phyloP scores from a whole-genome alignment of 2,113 vertebrate species.

The Indri indri region DNA sequence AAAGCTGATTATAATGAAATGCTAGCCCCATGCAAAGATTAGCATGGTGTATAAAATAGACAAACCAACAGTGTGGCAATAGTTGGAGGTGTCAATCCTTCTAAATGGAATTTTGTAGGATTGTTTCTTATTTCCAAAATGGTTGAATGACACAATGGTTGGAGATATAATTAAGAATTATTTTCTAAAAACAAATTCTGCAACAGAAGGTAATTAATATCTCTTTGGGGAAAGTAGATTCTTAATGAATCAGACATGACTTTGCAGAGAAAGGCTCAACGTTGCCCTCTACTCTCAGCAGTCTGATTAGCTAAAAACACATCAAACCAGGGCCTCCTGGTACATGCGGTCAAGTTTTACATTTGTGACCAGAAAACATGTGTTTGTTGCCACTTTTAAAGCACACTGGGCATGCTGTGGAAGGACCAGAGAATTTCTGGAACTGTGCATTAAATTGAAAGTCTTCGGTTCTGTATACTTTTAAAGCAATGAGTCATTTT shows the following conservation, averaged over 20 bases:
- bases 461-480: background rate
- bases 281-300: background rate
- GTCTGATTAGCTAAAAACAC: constrained; percentile 33
- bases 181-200: constrained; percentile 46
- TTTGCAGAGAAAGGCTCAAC: constrained; percentile 17
- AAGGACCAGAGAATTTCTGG: background rate
- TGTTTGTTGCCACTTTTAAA: background rate
- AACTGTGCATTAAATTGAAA: background rate
- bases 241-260: constrained; percentile 59
- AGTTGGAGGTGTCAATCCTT: background rate
- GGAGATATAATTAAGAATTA: constrained; percentile 67
- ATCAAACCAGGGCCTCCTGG: background rate
- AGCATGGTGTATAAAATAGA: constrained; percentile 22
- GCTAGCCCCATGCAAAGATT: constrained; percentile 6
- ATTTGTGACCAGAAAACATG: background rate
- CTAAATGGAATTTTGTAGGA: background rate
- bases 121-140: constrained; percentile 22
- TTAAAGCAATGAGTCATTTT: constrained; percentile 15
- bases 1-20: constrained; percentile 63
- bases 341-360: background rate
- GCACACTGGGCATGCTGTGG: background rate
- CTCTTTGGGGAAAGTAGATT: constrained; percentile 36
- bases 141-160: constrained; percentile 50
- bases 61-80: background rate
- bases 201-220: constrained; percentile 76